phyloP scores from a whole-genome alignment of 2,888 invertebrate genomes.

The Lordiphosa andalusiaca region DNA sequence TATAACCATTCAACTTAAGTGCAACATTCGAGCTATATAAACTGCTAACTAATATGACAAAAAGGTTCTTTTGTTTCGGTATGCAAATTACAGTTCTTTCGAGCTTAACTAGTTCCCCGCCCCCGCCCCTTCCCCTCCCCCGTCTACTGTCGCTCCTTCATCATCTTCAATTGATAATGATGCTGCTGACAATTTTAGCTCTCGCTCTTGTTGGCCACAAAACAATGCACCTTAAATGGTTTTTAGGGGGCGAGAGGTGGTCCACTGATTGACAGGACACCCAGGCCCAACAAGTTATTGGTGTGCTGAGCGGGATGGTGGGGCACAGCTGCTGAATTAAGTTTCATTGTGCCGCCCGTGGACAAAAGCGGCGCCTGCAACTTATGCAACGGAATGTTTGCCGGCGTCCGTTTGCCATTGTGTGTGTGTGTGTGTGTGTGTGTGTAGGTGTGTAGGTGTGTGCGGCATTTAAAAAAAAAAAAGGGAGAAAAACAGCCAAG shows the following conservation, averaged over 20 bases:
- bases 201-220: constrained; percentile 13
- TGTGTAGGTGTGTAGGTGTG: background rate
- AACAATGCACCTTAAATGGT: constrained; percentile 25
- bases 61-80: too few relatives aligned
- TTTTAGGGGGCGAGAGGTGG: background rate
- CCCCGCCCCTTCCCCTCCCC: too few relatives aligned
- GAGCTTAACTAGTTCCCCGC: too few relatives aligned
- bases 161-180: too few relatives aligned
- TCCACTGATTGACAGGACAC: constrained; percentile 43
- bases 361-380: constrained; percentile 39
- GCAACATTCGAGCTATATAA: too few relatives aligned
- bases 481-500: constrained; percentile 26
- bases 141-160: too few relatives aligned
- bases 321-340: constrained; percentile 45
- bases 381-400: constrained; percentile 48
- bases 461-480: constrained; percentile 38
- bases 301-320: background rate
- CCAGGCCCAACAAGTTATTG: constrained; percentile 54
- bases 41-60: too few relatives aligned
- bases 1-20: too few relatives aligned
- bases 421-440: constrained; percentile 2
- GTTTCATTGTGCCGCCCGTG: constrained; percentile 46
- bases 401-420: constrained; percentile 29
- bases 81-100: too few relatives aligned
- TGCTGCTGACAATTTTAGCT: constrained; percentile 10